Percentiles rank a stretch among this genome's conserved stretches.
phyloP scores from a whole-genome alignment of 1,140 invertebrate genomes.

The Anagrus nilaparvatae region DNA sequence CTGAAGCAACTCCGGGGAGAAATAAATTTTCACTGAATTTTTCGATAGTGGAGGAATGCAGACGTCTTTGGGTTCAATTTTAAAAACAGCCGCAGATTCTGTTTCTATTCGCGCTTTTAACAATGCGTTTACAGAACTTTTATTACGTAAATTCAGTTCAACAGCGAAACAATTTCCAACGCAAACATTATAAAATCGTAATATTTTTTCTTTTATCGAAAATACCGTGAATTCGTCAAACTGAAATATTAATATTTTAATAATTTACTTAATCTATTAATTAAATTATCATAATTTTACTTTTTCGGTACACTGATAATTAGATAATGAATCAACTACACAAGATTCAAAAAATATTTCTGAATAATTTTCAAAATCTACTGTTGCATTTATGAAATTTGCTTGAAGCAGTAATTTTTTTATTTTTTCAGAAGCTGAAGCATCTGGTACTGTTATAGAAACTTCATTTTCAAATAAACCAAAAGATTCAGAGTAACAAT shows the following conservation, averaged over 20 bases:
- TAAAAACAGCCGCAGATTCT: too few relatives aligned
- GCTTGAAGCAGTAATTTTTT: slow-evolving; percentile 18
- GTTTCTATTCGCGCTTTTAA: too few relatives aligned
- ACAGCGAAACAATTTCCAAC: neutral
- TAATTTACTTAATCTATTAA: too few relatives aligned
- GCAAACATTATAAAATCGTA: slow-evolving; percentile 5
- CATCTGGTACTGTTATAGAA: neutral
- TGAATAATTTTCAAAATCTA: slow-evolving; percentile 26
- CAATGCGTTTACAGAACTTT: neutral
- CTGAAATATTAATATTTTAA: too few relatives aligned
- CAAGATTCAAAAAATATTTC: slow-evolving; percentile 28
- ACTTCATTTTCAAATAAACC: slow-evolving; percentile 14
- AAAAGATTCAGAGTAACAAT: neutral
- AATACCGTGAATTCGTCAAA: slow-evolving; percentile 2
- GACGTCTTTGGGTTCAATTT: too few relatives aligned
- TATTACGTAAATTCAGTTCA: neutral
- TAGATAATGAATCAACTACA: slow-evolving; percentile 22
- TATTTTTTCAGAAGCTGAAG: neutral
- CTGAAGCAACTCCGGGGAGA: too few relatives aligned
- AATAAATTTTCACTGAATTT: too few relatives aligned
- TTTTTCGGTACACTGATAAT: slow-evolving; percentile 19
- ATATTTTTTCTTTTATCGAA: neutral
- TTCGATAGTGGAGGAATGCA: too few relatives aligned
- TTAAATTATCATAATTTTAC: too few relatives aligned
- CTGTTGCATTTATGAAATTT: slow-evolving; percentile 18